Evolutionary conservation across 2,113 vertebrate genomes (phyloP), one percentile per base, ranked within the genome.

Genomic region (Myotis yumanensis): DNA sequence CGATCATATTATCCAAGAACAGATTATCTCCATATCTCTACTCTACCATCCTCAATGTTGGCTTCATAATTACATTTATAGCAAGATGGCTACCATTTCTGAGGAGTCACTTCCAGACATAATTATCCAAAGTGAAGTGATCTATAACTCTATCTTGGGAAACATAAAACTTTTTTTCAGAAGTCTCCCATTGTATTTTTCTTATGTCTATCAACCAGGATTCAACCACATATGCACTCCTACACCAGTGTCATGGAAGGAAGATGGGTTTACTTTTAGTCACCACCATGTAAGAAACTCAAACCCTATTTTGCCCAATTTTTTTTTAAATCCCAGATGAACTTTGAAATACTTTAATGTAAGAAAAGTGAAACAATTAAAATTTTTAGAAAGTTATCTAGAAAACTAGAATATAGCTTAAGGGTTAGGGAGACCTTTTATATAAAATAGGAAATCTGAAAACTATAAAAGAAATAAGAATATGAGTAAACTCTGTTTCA

Each of bases 341-440:
- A 66, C 10, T 57, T 81, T 64, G 72, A 32, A 23, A 81, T 25
- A 83, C 11, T 86, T 51, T 30, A 57, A 66, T 43, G 4, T 89
- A 46, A 93, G 66, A 72, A 66, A 83, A 83, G 17, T 32, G 9
- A 89, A 68, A 30, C 12, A 64, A 64, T 48, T 89, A 71, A 91
- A 84, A 62, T 37, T 12, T 66, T 85, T 83, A 8, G 59, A 84
- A 83, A 97, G 52, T 37, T 37, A 84, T 48, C 25, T 66, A 92
- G 85, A 80, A 93, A 91, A 57, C 7, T 54, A 20, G 92, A 48
- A 0, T 64, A 8, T 32, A 57, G 14, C 46, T 90, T 89, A 77
- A 72, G 40, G 16, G 9, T 51, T 89, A 4, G 18, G 35, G 11
- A 94, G 32, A 87, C 59, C 14, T 82, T 73, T 86, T 59, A 43